Evolutionary conservation across 2,888 invertebrate genomes (phyloP).

Genomic region (Drosophila antonietae): DNA sequence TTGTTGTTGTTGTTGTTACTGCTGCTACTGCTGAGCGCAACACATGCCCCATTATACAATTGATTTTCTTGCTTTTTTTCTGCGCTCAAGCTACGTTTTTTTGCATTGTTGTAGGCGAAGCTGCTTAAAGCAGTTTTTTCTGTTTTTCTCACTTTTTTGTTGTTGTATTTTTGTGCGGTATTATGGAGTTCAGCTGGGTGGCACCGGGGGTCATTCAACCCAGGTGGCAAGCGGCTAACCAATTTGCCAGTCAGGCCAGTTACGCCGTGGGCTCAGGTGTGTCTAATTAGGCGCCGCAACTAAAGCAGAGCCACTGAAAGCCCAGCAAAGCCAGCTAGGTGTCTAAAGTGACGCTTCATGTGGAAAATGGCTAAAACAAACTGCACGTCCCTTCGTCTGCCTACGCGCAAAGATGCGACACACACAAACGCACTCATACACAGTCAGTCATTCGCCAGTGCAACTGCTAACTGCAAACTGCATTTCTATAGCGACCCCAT

Average conservation of each 20-base stretch:
- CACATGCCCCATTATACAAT: conserved; percentile 82
- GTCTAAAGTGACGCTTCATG: conserved; percentile 81
- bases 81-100: conserved; percentile 34
- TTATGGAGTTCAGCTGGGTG: conserved; percentile 33
- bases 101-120: conserved; percentile 56
- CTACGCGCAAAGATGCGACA: conserved; percentile 33
- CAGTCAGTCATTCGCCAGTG: background rate
- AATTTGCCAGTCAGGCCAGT: conserved; percentile 54
- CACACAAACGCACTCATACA: conserved; percentile 22
- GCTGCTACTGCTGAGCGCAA: conserved; percentile 59
- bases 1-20: conserved; percentile 17
- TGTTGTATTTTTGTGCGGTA: conserved; percentile 1
- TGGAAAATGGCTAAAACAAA: conserved; percentile 62
- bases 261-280: conserved; percentile 45
- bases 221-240: conserved; percentile 47
- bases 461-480: conserved; percentile 26
- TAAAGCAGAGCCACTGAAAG: conserved; percentile 63
- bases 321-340: conserved; percentile 60
- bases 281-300: conserved; percentile 72
- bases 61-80: conserved; percentile 70
- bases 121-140: conserved; percentile 44
- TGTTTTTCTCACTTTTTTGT: conserved; percentile 17
- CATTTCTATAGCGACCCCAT: conserved; percentile 48
- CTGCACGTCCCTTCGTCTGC: conserved; percentile 35
- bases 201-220: conserved; percentile 66